These are phyloP conservation scores for Pseudorhombus dupliciocellatus DNA, from an alignment of 2,113 vertebrate genomes.

Conservation along the genomic window DNA sequence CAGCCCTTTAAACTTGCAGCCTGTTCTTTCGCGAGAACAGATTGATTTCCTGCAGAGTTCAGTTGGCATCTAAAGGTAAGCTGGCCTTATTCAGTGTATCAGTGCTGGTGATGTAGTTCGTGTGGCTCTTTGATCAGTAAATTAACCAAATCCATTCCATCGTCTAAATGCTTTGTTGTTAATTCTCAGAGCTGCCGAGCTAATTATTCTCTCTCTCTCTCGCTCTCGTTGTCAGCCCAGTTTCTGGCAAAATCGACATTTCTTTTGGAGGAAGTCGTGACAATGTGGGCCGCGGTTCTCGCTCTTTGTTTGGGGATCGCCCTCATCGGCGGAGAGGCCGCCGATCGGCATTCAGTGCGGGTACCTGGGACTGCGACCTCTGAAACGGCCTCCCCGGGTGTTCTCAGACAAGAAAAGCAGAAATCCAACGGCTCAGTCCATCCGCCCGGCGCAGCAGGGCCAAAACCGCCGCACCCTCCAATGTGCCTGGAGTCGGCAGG, in stretches of 20 bases:
- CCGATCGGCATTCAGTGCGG: slow-evolving; percentile 56
- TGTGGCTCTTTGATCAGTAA: slow-evolving; percentile 42
- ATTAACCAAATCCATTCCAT: slow-evolving; percentile 35
- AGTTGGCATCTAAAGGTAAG: slow-evolving; percentile 65
- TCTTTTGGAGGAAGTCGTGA: slow-evolving; percentile 46
- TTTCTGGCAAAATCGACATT: slow-evolving; percentile 19
- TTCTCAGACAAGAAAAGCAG: slow-evolving; percentile 40
- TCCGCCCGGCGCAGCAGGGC: slow-evolving; percentile 39
- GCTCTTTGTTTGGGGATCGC: slow-evolving; percentile 65
- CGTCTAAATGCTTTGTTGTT: slow-evolving; percentile 34
- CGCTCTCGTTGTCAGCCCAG: slow-evolving; percentile 49
- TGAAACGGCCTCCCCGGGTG: slow-evolving; percentile 47
- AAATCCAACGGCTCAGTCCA: slow-evolving; percentile 60
- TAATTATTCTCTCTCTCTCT: slow-evolving; percentile 62
- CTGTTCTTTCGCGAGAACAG: slow-evolving; percentile 21
- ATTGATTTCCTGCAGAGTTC: slow-evolving; percentile 23
- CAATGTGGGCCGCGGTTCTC: slow-evolving; percentile 65
- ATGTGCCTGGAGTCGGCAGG: slow-evolving; percentile 79
- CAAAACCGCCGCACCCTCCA: slow-evolving; percentile 67
- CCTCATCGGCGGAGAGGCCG: slow-evolving; percentile 43
- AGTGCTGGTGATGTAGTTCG: slow-evolving; percentile 20
- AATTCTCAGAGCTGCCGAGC: slow-evolving; percentile 31
- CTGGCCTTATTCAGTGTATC: slow-evolving; percentile 28
- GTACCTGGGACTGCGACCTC: slow-evolving; percentile 25
- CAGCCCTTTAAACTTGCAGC: slow-evolving; percentile 12